Evolutionary conservation across 2,113 vertebrate genomes (phyloP), one percentile per base, ranked within the genome.

Genomic region (Danio rerio): DNA sequence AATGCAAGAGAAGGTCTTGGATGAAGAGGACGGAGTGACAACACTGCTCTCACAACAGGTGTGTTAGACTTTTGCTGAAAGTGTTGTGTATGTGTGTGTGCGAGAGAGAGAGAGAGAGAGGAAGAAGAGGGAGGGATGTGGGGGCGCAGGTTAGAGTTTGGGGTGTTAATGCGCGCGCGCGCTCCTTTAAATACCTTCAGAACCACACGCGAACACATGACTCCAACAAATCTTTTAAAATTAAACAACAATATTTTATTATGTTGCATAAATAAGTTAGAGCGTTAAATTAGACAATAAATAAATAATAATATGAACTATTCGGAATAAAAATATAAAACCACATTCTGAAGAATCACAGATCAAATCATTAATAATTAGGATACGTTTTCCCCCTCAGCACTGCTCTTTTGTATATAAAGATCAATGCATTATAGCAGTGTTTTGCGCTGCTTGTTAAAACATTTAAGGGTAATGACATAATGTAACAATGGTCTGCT

Each of bases 401-500:
- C 87, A 92, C 87, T 91, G 95, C 92, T 84, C 55, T 89, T 92
- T 92, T 94, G 94, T 93, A 94, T 93, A 94, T 75, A 94, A 94
- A 94, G 91, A 94, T 95, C 91, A 94, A 92, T 91, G 90, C 94
- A 94, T 94, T 95, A 96, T 93, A 93, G 92, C 92, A 88, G 91
- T 93, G 93, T 94, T 92, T 94, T 93, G 92, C 94, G 92, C 91
- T 92, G 94, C 93, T 95, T 96, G 95, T 96, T 97, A 96, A 96
- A 96, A 96, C 94, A 96, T 95, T 94, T 95, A 90, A 93, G 89
- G 93, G 94, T 97, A 96, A 97, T 97, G 94, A 94, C 95, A 88
- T 85, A 95, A 94, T 93, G 95, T 95, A 96, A 98, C 95, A 98
- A 96, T 97, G 94, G 95, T 93, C 94, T 93, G 93, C 94, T 95